Base-by-base conservation (phyloP, 1,140 invertebrate genomes). In the Harlomillsia oculata region DNA sequence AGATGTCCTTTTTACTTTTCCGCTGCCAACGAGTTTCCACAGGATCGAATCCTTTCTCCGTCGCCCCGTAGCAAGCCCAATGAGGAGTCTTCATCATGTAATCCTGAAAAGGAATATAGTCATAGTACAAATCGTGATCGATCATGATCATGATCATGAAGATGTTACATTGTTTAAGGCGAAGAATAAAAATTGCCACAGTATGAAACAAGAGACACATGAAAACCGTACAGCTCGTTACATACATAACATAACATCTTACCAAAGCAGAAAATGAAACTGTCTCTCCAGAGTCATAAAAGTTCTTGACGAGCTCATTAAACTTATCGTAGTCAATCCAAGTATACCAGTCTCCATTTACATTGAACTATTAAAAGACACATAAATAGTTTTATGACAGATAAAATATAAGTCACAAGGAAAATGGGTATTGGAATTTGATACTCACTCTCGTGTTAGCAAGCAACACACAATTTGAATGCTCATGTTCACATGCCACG, bases 241-340 rank as follows among this genome's bases (percentile, higher is more conserved):
- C 9, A 21, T 39, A 52, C 30, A 21, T 18, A 39, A 32, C 36
- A 55, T 14, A 20, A 34, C 40, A 59, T 51, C 8, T 29, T 55
- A 14, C 18, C 34, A 25, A 55, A 28, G 21, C 8, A 59, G 44
- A 59, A 53, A 20, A 21, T 53, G 9, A 34, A 34, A 34, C 13
- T 2, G 4, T 9, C 21, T 68, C 70, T 69, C 63, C 71, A 49
- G 2, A 77, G 72, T 20, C 72, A 71, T 65, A 81, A 81, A 21
- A 69, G 72, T 28, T 72, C 73, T 36, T 53, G 1, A 78, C 62
- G 1, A 82, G 67, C 26, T 74, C 49, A 62, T 79, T 77, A 65
- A 81, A 82, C 56, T 72, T 75, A 2, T 72, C 71, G 66, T 81
- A 82, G 66, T 82, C 76, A 46, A 82, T 82, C 79, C 80, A 82